These are phyloP conservation scores for Orthonychiurus folsomi DNA, from an alignment of 2,888 invertebrate genomes.

Conservation along the genomic window DNA sequence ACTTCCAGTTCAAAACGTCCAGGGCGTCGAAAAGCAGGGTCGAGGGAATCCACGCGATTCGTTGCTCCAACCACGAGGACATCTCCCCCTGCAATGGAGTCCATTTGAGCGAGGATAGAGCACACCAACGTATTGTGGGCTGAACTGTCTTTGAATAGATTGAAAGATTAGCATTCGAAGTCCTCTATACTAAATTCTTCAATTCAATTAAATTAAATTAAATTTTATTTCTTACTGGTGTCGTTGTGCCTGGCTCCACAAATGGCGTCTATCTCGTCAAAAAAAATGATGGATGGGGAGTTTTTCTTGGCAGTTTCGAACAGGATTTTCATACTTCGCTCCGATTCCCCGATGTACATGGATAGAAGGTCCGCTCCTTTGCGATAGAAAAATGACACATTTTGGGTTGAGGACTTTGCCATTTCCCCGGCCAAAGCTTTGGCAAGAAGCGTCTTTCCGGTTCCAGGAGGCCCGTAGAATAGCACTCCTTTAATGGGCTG, in stretches of 20 bases:
- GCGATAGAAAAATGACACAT: constrained; percentile 82
- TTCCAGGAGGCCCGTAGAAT: constrained; percentile 33
- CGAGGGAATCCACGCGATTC: constrained; percentile 80
- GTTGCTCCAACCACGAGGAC: constrained; percentile 85
- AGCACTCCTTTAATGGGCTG: constrained; percentile 66
- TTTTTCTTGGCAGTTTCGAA: constrained; percentile 65
- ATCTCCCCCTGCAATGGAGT: too few relatives aligned
- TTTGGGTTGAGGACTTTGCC: constrained; percentile 49
- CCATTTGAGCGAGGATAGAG: too few relatives aligned
- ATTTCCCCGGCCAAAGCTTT: constrained; percentile 83
- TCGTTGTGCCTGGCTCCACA: constrained; percentile 65
- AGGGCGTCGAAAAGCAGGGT: constrained; percentile 80
- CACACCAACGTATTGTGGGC: too few relatives aligned
- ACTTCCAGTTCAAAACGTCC: too few relatives aligned
- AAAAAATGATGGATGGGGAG: constrained; percentile 84
- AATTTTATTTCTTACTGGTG: too few relatives aligned
- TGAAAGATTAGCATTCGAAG: too few relatives aligned
- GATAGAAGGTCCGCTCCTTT: constrained; percentile 86
- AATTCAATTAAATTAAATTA: too few relatives aligned
- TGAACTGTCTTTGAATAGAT: constrained; percentile 71
- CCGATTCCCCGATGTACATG: constrained; percentile 91
- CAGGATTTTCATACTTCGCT: constrained; percentile 71
- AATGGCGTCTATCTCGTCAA: constrained; percentile 85
- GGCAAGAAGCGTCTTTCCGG: constrained; percentile 79
- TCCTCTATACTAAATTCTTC: too few relatives aligned